Conservation (phyloP, 2,888 invertebrate genomes). For the Agrochola lychnidis region DNA sequence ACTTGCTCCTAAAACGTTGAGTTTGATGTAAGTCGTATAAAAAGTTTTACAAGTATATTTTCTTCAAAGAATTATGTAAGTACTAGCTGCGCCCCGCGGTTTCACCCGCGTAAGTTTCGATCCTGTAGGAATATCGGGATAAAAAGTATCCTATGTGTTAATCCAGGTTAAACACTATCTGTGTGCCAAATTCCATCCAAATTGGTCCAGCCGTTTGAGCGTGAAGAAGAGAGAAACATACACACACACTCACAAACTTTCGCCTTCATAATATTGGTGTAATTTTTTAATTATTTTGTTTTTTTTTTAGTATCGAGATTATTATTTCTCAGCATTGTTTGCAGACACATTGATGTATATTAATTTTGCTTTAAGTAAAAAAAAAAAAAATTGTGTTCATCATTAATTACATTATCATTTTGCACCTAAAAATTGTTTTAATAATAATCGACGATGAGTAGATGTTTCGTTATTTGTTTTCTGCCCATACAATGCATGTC, state of each 20-base stretch:
- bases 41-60: neutral
- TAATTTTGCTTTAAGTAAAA: neutral
- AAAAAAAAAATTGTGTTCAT: neutral
- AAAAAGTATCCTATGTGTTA: too few relatives aligned
- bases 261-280: too few relatives aligned
- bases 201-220: too few relatives aligned
- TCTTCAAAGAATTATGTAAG: neutral
- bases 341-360: neutral
- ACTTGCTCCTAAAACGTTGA: neutral
- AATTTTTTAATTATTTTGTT: too few relatives aligned
- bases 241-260: too few relatives aligned
- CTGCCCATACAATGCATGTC: constrained; percentile 15
- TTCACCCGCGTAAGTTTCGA: too few relatives aligned
- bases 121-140: too few relatives aligned
- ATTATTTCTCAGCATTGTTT: neutral
- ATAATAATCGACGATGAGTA: constrained; percentile 20
- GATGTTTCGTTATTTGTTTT: constrained; percentile 19
- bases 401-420: neutral
- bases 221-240: too few relatives aligned
- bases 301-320: neutral
- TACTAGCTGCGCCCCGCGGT: neutral
- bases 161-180: too few relatives aligned
- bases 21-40: neutral
- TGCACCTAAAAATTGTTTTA: constrained; percentile 3
- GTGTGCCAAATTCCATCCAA: too few relatives aligned